Percentiles rank a stretch among this genome's conserved stretches.
Conservation (phyloP, 2,113 vertebrate genomes). For the Plestiodon gilberti region DNA sequence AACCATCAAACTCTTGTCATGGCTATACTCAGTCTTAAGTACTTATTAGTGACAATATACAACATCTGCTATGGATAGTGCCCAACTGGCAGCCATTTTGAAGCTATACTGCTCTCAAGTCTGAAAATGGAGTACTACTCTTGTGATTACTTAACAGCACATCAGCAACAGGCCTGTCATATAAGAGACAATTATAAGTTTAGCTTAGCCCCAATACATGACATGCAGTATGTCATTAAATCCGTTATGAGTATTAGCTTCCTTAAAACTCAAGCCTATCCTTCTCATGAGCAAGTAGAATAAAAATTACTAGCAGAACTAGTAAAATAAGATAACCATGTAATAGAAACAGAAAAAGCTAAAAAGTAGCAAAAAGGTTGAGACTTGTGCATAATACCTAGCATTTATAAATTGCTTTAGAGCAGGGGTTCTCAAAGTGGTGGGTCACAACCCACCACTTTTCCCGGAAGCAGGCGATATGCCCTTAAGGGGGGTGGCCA, state of each 20-base stretch:
- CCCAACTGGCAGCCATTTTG: constrained; percentile 3
- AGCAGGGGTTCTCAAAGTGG: too few species aligned
- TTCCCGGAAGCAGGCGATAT: too few species aligned
- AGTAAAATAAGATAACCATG: not conserved
- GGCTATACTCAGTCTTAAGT: not conserved
- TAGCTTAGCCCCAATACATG: not conserved
- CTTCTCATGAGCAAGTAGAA: not conserved
- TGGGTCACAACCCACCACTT: too few species aligned
- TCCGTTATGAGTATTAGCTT: not conserved
- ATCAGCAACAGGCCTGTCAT: not conserved
- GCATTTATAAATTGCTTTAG: too few species aligned
- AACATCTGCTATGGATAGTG: not conserved
- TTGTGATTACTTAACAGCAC: constrained; percentile 5
- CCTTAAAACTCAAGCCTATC: not conserved
- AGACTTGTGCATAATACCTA: too few species aligned
- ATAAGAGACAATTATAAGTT: not conserved
- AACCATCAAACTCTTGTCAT: not conserved
- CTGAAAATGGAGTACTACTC: not conserved
- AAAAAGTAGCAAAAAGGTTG: too few species aligned
- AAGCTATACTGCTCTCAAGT: not conserved
- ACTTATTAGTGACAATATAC: not conserved
- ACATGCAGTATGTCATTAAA: not conserved
- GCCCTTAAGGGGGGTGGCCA: too few species aligned
- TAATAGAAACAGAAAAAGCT: not conserved
- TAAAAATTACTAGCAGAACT: not conserved